A percentile compares a stretch with the other conserved stretches of the same genome.
Evolutionary conservation across 2,888 invertebrate genomes (phyloP).

Genomic region (Phragmatobia fuliginosa): DNA sequence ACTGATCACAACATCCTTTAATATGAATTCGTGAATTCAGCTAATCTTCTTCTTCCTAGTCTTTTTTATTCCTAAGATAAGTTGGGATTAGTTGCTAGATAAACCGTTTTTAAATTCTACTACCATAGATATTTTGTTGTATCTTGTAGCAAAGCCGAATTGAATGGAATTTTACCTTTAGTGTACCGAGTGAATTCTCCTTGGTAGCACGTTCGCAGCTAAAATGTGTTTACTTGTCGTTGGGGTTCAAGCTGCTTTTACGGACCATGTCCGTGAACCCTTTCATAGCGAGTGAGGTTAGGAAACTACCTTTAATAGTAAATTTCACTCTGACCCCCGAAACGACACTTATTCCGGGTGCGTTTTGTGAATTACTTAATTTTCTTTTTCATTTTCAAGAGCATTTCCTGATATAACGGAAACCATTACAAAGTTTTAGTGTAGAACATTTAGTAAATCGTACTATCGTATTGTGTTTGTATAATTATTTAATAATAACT

Average conservation of each 20-base stretch:
- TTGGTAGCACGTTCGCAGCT: conserved; percentile 9
- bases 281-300: conserved; percentile 51
- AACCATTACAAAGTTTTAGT: not conserved
- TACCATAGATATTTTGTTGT: not conserved
- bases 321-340: conserved; percentile 40
- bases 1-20: too few species aligned
- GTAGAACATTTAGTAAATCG: not conserved
- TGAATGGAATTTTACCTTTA: conserved; percentile 18
- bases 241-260: conserved; percentile 46
- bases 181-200: not conserved
- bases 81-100: too few species aligned
- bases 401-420: not conserved
- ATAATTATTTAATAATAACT: too few species aligned
- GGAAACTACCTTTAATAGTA: conserved; percentile 50
- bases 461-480: not conserved
- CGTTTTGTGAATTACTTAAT: not conserved
- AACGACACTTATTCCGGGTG: conserved; percentile 21
- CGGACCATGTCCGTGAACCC: conserved; percentile 51
- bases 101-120: too few species aligned
- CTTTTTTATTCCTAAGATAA: too few species aligned
- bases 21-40: too few species aligned
- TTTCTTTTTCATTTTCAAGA: not conserved
- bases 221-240: conserved; percentile 43
- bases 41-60: too few species aligned
- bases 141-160: not conserved